Conservation (phyloP, 1,140 invertebrate species). For the Conus betulinus region DNA sequence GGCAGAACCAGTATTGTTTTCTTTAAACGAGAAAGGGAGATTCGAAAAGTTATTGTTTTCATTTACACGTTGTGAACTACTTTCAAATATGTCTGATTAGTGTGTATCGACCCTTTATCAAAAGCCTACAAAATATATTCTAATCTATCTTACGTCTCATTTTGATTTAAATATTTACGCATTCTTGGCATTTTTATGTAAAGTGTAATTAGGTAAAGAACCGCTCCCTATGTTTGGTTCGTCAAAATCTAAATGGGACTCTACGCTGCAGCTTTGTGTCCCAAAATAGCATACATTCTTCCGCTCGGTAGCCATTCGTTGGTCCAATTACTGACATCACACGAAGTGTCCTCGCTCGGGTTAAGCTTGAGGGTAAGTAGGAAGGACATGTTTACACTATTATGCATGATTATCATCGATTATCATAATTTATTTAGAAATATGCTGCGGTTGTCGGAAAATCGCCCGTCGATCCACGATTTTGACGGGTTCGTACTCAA, state of each 20-base stretch:
- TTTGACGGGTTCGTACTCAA: neutral
- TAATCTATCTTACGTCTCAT: too few relatives aligned
- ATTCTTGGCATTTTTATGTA: neutral
- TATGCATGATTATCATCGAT: constrained; percentile 61
- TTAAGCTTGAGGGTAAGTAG: constrained; percentile 42
- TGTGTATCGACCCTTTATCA: too few relatives aligned
- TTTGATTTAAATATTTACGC: too few relatives aligned
- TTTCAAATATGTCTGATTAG: too few relatives aligned
- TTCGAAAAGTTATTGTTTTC: neutral
- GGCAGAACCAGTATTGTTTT: neutral
- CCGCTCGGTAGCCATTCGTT: constrained; percentile 40
- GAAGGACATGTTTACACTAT: constrained; percentile 60
- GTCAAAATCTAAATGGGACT: constrained; percentile 32
- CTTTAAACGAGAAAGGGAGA: neutral
- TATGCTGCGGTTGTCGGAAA: constrained; percentile 40
- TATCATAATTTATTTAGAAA: constrained; percentile 71
- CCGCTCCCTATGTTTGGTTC: constrained; percentile 33
- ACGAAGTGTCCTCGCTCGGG: neutral
- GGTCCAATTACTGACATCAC: constrained; percentile 22
- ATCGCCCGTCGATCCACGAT: neutral
- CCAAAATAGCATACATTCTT: constrained; percentile 42
- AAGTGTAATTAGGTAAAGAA: neutral
- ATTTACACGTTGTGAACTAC: too few relatives aligned
- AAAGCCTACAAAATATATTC: too few relatives aligned
- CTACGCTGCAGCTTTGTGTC: constrained; percentile 22